A percentile compares a stretch with the other conserved stretches of the same genome.
Conservation (phyloP, 2,888 invertebrate species). For the Heliconius aoede region DNA sequence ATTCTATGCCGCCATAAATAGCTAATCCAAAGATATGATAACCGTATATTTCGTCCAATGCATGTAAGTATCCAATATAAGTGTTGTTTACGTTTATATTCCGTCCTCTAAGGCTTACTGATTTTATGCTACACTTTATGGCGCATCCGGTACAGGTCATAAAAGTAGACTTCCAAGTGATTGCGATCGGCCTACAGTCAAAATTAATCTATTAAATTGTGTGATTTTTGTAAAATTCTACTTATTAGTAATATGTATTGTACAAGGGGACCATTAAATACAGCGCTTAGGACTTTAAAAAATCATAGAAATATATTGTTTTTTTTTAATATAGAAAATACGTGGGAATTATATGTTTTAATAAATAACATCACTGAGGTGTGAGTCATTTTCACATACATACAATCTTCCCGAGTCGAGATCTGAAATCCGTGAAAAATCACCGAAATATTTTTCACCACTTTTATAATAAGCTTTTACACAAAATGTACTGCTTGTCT, state of each 20-base stretch:
- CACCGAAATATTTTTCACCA: no score
- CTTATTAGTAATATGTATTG: not conserved
- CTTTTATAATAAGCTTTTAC: no score
- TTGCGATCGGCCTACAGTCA: slow-evolving; percentile 73
- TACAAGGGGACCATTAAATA: no score
- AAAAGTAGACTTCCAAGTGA: slow-evolving; percentile 78
- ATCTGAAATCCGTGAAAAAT: no score
- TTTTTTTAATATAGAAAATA: no score
- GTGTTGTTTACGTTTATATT: slow-evolving; percentile 80
- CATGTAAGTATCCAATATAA: slow-evolving; percentile 73
- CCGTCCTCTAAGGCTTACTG: slow-evolving; percentile 73
- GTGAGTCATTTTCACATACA: no score
- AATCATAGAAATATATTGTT: no score
- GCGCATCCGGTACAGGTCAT: slow-evolving; percentile 76
- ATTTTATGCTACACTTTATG: slow-evolving; percentile 79
- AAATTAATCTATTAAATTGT: slow-evolving; percentile 75
- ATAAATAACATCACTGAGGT: no score
- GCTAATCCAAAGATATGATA: slow-evolving; percentile 10
- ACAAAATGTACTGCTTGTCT: no score
- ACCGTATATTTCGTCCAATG: slow-evolving; percentile 42
- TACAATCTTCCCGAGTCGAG: no score
- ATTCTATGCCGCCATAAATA: not conserved
- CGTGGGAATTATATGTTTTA: no score
- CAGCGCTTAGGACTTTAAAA: no score
- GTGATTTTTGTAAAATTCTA: slow-evolving; percentile 59